These are phyloP conservation scores for Pandion haliaetus DNA, from an alignment of 2,113 vertebrate genomes.

Conservation along the genomic window DNA sequence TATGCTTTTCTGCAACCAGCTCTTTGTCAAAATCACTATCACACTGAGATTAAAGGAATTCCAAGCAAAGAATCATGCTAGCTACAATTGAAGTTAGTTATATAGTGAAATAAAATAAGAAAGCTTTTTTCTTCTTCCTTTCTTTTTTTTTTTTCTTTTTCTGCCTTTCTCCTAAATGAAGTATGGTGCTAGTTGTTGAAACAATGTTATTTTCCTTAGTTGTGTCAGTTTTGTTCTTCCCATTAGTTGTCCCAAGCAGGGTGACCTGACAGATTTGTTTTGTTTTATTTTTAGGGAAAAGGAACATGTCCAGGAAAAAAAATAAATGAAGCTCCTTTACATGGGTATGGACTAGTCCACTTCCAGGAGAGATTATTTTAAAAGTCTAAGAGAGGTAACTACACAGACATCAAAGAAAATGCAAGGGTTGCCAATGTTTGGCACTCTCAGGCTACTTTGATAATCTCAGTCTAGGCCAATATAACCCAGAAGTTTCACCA, in stretches of 20 bases:
- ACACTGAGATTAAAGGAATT: neutral
- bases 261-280: too few relatives aligned
- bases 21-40: neutral
- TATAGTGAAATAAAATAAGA: neutral
- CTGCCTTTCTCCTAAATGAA: neutral
- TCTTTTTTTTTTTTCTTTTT: neutral
- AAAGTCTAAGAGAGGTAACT: neutral
- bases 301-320: neutral
- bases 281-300: neutral
- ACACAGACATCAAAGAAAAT: neutral
- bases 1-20: neutral
- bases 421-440: accelerated
- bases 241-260: neutral
- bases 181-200: neutral
- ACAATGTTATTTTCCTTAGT: neutral
- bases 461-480: neutral
- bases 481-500: neutral
- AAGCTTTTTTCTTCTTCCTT: too few relatives aligned
- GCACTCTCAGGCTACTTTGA: neutral
- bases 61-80: neutral
- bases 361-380: neutral
- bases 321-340: neutral
- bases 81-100: neutral
- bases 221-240: neutral
- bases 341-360: neutral